Evolutionary conservation across 1,140 invertebrate species (phyloP).

Genomic region (Sitodiplosis mosellana): DNA sequence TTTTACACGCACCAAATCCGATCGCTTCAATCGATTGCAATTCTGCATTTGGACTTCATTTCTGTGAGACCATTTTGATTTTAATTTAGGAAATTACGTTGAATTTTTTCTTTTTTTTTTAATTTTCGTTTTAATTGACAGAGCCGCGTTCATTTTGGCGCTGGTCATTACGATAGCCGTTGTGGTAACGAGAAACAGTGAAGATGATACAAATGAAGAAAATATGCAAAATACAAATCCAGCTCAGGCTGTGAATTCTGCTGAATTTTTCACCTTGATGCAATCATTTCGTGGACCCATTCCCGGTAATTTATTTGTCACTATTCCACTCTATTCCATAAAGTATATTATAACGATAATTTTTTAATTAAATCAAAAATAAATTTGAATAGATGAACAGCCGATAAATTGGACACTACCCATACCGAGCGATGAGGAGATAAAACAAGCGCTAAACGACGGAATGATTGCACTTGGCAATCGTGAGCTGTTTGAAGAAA

Average conservation of each 20-base stretch:
- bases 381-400: conserved; percentile 17
- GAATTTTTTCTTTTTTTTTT: background rate
- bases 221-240: background rate
- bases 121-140: background rate
- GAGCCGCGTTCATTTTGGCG: background rate
- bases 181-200: background rate
- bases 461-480: conserved; percentile 36
- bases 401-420: conserved; percentile 14
- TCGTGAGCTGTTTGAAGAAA: conserved; percentile 32
- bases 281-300: background rate
- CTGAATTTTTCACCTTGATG: background rate
- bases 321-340: conserved; percentile 8
- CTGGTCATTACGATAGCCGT: background rate
- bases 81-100: background rate
- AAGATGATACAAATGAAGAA: background rate
- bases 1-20: conserved; percentile 32
- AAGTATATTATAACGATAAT: conserved; percentile 6
- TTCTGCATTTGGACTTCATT: conserved; percentile 43
- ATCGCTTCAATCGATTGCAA: conserved; percentile 42
- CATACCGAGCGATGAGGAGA: conserved; percentile 14
- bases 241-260: background rate
- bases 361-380: conserved; percentile 5
- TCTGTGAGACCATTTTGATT: conserved; percentile 31
- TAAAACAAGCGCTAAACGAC: conserved; percentile 25
- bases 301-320: conserved; percentile 7